Evolutionary conservation across 2,797 vertebrate species (phyloP).

Genomic region (Natrix natrix): DNA sequence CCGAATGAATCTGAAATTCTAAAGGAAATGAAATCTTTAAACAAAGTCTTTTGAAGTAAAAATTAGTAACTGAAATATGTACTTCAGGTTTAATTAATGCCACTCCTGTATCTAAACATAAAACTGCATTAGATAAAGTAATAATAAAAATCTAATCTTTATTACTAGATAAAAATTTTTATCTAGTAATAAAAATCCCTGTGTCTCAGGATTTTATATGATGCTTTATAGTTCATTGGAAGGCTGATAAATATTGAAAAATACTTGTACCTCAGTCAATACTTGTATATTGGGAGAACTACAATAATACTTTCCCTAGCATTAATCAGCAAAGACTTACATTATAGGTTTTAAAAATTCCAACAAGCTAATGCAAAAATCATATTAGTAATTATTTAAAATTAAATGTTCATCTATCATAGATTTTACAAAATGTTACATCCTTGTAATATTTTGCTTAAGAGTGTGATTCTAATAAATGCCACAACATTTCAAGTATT

Average conservation of each 20-base stretch:
- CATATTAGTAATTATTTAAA: not conserved
- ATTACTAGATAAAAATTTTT: no score
- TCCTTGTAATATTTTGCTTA: not conserved
- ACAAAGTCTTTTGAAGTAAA: not conserved
- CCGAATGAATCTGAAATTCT: not conserved
- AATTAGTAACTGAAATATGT: not conserved
- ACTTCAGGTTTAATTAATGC: not conserved
- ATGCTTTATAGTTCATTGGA: not conserved
- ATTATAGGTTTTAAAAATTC: not conserved
- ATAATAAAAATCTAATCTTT: no score
- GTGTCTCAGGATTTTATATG: not conserved
- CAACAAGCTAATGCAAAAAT: not conserved
- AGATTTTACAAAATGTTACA: not conserved
- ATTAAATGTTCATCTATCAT: not conserved
- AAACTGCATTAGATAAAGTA: not conserved
- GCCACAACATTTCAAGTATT: not conserved
- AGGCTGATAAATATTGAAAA: not conserved
- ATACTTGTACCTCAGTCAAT: not conserved
- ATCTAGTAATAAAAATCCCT: not conserved
- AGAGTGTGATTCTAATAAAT: not conserved
- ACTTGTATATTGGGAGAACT: not conserved
- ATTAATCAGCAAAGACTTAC: not conserved
- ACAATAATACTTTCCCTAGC: not conserved
- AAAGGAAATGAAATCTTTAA: not conserved
- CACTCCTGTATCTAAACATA: not conserved